phyloP scores from a whole-genome alignment of 1,140 invertebrate genomes.

The Tetranychus cinnabarinus region DNA sequence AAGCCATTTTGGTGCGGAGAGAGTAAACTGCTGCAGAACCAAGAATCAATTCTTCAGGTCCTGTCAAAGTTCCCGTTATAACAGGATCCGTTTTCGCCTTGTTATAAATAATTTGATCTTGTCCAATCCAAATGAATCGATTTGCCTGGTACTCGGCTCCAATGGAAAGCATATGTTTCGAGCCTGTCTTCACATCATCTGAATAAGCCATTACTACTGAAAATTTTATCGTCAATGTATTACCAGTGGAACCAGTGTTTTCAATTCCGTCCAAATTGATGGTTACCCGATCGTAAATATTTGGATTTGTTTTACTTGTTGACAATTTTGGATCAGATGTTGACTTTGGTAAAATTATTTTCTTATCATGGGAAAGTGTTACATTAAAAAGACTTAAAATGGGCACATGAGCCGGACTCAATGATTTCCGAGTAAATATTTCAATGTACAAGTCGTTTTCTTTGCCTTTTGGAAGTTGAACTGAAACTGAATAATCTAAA shows the following conservation, averaged over 20 bases:
- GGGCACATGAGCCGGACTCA: background rate
- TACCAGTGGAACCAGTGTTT: background rate
- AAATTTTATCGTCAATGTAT: background rate
- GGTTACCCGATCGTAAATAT: background rate
- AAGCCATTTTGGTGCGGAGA: background rate
- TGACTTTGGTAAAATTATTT: background rate
- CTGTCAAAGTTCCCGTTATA: background rate
- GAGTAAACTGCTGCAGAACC: background rate
- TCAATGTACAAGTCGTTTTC: background rate
- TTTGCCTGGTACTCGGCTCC: background rate
- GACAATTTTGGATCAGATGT: background rate
- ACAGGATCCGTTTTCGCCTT: background rate
- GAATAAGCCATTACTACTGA: background rate
- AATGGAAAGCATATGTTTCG: background rate
- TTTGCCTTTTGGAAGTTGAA: background rate
- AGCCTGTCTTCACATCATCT: background rate
- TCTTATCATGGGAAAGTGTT: background rate
- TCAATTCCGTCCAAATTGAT: background rate
- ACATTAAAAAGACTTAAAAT: background rate
- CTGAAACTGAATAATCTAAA: background rate
- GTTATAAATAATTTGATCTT: background rate
- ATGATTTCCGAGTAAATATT: background rate
- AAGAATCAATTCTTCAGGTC: background rate
- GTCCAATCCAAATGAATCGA: background rate
- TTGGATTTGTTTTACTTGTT: background rate